phyloP scores from a whole-genome alignment of 2,888 invertebrate genomes.

The Catocala nupta region DNA sequence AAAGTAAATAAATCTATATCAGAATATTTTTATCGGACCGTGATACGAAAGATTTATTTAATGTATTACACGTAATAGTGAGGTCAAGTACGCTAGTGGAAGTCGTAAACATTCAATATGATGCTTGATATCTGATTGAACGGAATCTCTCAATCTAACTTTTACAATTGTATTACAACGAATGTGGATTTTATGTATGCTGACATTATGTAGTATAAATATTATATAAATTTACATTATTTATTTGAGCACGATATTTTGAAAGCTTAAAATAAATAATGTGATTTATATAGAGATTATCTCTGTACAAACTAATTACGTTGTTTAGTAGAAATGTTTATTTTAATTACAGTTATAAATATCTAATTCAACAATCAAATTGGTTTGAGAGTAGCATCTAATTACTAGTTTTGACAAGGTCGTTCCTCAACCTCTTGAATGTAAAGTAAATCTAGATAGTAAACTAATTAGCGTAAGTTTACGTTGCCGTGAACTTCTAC shows the following conservation, averaged over 20 bases:
- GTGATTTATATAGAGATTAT: no score
- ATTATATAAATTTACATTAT: no score
- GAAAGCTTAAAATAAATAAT: no score
- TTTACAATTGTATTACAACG: neutral
- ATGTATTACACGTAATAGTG: constrained; percentile 22
- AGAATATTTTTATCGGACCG: constrained; percentile 36
- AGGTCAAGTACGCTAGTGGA: constrained; percentile 13
- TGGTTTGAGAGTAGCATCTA: neutral
- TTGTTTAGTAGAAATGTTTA: neutral
- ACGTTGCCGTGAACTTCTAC: constrained; percentile 26
- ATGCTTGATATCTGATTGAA: neutral
- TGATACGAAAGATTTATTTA: constrained; percentile 50
- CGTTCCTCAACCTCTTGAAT: constrained; percentile 1
- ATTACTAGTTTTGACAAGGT: neutral
- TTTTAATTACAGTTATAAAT: neutral
- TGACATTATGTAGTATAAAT: no score
- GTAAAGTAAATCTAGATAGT: constrained; percentile 26
- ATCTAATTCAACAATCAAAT: neutral
- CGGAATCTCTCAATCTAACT: neutral
- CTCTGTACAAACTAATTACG: no score
- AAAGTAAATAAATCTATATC: constrained; percentile 56
- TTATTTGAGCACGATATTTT: no score
- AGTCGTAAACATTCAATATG: constrained; percentile 3
- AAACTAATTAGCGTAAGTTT: constrained; percentile 37
- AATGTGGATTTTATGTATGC: no score